Evolutionary conservation across 2,888 invertebrate species (phyloP).

Genomic region (Apodemia hepburni): DNA sequence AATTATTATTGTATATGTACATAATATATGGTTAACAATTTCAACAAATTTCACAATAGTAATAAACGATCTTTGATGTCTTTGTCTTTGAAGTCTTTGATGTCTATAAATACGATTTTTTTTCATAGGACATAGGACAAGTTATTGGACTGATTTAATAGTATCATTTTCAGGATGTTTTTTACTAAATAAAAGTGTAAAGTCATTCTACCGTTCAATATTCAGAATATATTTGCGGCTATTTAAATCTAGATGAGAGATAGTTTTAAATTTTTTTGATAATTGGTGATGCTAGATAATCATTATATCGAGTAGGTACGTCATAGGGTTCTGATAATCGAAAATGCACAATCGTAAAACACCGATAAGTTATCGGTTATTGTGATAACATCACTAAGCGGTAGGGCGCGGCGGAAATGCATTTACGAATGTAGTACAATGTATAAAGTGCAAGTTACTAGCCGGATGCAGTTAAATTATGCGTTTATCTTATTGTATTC

Average conservation of each 20-base stretch:
- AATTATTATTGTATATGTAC: too few relatives aligned
- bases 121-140: too few relatives aligned
- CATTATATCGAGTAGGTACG: not conserved
- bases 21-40: too few relatives aligned
- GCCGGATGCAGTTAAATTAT: conserved; percentile 22
- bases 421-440: conserved; percentile 46
- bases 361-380: conserved; percentile 22
- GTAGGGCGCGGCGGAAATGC: conserved; percentile 53
- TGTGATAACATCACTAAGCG: conserved; percentile 41
- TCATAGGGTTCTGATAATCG: conserved; percentile 1
- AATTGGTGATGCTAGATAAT: not conserved
- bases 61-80: too few relatives aligned
- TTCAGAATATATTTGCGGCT: too few relatives aligned
- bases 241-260: not conserved
- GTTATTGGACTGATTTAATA: too few relatives aligned
- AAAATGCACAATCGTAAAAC: not conserved
- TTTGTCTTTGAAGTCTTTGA: too few relatives aligned
- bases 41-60: too few relatives aligned
- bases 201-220: too few relatives aligned
- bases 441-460: conserved; percentile 18
- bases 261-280: not conserved
- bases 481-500: conserved; percentile 7
- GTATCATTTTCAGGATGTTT: too few relatives aligned
- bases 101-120: too few relatives aligned
- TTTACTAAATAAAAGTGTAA: too few relatives aligned